A percentile compares a stretch with the other conserved stretches of the same genome.
Conservation (phyloP, 2,888 invertebrate genomes). For the Lysandra bellargus region DNA sequence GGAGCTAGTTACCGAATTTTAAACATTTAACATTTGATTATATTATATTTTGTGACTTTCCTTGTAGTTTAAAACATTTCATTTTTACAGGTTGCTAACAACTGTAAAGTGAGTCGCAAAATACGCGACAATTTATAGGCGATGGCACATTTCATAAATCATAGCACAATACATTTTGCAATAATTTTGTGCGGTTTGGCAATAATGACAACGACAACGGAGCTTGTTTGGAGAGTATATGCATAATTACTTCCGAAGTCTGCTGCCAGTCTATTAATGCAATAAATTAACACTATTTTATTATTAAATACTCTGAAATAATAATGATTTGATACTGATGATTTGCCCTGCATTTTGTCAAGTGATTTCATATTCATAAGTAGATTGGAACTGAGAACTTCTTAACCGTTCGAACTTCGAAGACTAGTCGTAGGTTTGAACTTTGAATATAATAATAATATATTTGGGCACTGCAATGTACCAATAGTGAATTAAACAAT, state of each 20-base stretch:
- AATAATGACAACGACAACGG: neutral
- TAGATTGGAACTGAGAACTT: too few species aligned
- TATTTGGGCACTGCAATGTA: neutral
- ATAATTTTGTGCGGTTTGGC: slow-evolving; percentile 18
- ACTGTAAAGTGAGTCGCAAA: neutral
- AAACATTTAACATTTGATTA: too few species aligned
- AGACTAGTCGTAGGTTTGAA: neutral
- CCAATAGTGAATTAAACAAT: neutral
- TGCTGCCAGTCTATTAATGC: neutral
- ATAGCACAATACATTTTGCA: neutral
- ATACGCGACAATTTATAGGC: neutral
- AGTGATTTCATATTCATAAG: neutral
- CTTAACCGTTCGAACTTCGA: neutral
- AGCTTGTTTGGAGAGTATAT: slow-evolving; percentile 14
- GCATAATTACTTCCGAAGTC: neutral
- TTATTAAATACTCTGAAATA: too few species aligned
- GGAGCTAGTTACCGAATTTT: too few species aligned
- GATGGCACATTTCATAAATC: neutral
- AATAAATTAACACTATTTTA: slow-evolving; percentile 4
- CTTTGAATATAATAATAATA: neutral
- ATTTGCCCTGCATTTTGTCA: neutral
- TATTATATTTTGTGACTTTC: too few species aligned
- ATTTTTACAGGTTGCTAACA: too few species aligned
- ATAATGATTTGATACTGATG: too few species aligned
- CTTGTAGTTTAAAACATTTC: too few species aligned